phyloP scores from a whole-genome alignment of 2,797 vertebrate species.

The Tolypeutes matacus region DNA sequence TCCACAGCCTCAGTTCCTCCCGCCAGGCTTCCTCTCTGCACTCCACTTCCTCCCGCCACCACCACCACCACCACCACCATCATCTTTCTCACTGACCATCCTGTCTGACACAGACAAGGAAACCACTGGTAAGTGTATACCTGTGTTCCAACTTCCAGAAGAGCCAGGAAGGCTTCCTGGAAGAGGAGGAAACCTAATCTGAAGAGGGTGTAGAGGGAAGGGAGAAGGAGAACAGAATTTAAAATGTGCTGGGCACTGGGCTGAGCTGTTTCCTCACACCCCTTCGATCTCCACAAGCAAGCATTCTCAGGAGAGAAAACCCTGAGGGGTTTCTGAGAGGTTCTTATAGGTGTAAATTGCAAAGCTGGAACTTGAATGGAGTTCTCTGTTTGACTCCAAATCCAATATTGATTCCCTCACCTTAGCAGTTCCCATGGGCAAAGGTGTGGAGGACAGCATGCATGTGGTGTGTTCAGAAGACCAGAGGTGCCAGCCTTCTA shows the following conservation, averaged over 20 bases:
- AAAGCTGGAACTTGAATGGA: not conserved
- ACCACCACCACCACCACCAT: slow-evolving; percentile 66
- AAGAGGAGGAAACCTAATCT: slow-evolving; percentile 30
- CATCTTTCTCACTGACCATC: slow-evolving; percentile 81
- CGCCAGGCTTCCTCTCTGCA: slow-evolving; percentile 85
- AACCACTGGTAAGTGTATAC: slow-evolving; percentile 83
- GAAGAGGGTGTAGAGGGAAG: not conserved
- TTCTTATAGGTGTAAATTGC: not conserved
- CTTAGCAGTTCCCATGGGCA: not conserved
- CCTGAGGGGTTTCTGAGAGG: no score
- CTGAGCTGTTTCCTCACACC: not conserved
- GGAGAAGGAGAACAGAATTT: not conserved
- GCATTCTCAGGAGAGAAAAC: not conserved
- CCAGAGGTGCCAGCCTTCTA: not conserved
- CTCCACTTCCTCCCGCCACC: slow-evolving; percentile 86
- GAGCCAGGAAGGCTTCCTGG: slow-evolving; percentile 53
- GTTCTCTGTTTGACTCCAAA: not conserved
- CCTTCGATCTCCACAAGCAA: not conserved
- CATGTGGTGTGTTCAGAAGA: fast-evolving
- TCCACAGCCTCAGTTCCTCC: slow-evolving; percentile 82
- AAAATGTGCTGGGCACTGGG: not conserved
- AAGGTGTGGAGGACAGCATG: not conserved
- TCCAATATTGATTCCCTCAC: not conserved
- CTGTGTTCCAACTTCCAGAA: not conserved
- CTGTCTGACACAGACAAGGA: slow-evolving; percentile 84